Conservation (phyloP, 2,888 invertebrate genomes). For the Phania funesta region DNA sequence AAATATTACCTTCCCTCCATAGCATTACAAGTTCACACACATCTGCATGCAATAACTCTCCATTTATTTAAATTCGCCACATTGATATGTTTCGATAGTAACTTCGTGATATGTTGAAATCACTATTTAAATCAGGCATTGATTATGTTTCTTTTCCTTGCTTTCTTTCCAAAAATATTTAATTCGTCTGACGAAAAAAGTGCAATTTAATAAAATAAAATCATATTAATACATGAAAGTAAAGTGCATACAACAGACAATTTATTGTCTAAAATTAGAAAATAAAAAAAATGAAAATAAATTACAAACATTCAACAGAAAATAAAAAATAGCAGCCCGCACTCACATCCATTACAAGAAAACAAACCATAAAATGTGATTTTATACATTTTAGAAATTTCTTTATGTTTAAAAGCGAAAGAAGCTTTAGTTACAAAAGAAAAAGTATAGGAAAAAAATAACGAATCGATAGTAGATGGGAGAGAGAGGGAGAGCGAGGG, state of each 20-base stretch:
- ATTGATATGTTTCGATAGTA: too few relatives aligned
- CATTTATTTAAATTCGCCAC: too few relatives aligned
- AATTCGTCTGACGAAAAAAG: neutral
- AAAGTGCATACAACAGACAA: constrained; percentile 20
- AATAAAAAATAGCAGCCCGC: constrained; percentile 2
- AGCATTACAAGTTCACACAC: too few relatives aligned
- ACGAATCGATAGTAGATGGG: neutral
- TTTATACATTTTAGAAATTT: constrained; percentile 13
- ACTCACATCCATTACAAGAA: constrained; percentile 8
- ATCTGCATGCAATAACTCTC: too few relatives aligned
- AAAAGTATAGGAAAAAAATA: neutral
- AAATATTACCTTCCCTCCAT: too few relatives aligned
- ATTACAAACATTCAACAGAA: neutral
- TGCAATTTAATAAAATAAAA: constrained; percentile 11
- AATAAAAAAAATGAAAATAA: constrained; percentile 11
- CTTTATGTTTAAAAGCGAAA: neutral
- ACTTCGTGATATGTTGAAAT: too few relatives aligned
- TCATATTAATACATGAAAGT: constrained; percentile 27
- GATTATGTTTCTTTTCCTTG: too few relatives aligned
- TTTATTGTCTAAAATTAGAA: constrained; percentile 12
- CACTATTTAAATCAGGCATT: too few relatives aligned
- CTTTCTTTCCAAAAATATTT: neutral
- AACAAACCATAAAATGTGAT: constrained; percentile 5
- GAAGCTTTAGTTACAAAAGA: neutral
- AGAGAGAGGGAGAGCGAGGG: neutral